phyloP scores from a whole-genome alignment of 2,797 vertebrate genomes.

The Silurus lanzhouensis region DNA sequence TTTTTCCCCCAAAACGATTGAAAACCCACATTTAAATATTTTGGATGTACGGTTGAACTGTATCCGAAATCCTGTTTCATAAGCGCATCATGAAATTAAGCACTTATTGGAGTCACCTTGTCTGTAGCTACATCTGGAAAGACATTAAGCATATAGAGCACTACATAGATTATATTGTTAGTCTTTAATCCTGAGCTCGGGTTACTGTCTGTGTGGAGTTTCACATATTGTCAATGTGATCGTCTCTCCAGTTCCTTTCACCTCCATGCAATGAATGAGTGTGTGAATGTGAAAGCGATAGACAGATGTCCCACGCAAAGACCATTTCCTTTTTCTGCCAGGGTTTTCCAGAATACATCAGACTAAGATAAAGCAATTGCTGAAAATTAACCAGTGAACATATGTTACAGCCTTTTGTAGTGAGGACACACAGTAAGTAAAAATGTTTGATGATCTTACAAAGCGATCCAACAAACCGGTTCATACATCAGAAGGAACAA shows the following conservation, averaged over 20 bases:
- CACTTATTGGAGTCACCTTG: not conserved
- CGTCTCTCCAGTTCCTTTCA: not conserved
- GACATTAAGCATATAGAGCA: not conserved
- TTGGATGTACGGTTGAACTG: not conserved
- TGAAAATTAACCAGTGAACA: not conserved
- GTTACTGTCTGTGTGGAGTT: not conserved
- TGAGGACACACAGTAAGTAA: not conserved
- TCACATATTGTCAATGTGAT: not conserved
- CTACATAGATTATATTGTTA: not conserved
- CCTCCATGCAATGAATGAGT: not conserved
- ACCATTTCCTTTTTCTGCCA: not conserved
- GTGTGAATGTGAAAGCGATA: not conserved
- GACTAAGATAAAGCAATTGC: not conserved
- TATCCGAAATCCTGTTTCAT: not conserved
- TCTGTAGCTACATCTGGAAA: not conserved
- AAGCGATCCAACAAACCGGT: not conserved
- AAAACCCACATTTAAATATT: not conserved
- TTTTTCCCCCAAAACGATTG: no score
- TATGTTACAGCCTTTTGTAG: not conserved
- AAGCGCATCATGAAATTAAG: not conserved
- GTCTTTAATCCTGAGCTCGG: not conserved
- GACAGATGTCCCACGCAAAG: not conserved
- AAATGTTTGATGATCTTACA: not conserved
- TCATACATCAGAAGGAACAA: not conserved
- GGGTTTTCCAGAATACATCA: not conserved